These are phyloP conservation scores for Semibalanus balanoides DNA, from an alignment of 1,140 invertebrate genomes.

Conservation along the genomic window DNA sequence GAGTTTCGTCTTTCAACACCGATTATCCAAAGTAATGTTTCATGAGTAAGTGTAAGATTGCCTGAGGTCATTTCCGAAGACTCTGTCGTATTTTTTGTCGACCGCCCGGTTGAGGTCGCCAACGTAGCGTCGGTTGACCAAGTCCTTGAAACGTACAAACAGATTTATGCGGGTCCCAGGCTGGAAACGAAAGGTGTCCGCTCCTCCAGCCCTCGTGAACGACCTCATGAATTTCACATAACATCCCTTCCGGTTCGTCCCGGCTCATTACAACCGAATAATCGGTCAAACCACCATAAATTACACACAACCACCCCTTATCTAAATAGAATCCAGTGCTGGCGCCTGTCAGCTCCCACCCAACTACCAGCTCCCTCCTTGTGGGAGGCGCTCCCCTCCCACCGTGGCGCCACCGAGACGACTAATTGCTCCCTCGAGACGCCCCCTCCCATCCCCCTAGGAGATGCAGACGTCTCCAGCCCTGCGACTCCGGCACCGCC, in stretches of 20 bases:
- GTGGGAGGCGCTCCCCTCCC: not conserved
- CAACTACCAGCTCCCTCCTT: not conserved
- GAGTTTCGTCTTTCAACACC: no score
- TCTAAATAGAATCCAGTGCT: not conserved
- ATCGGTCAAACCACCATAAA: not conserved
- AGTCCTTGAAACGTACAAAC: not conserved
- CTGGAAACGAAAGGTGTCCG: not conserved
- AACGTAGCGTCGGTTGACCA: no score
- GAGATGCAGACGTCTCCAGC: not conserved
- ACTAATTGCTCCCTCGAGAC: not conserved
- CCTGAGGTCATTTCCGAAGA: no score
- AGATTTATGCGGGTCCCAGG: not conserved
- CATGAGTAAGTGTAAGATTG: no score
- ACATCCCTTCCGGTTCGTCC: not conserved
- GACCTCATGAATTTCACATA: not conserved
- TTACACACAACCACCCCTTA: not conserved
- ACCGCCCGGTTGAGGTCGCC: no score
- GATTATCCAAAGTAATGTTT: no score
- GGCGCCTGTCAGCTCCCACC: no score
- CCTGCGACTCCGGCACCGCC: no score
- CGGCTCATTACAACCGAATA: not conserved
- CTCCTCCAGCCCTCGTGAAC: not conserved
- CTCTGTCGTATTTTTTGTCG: no score
- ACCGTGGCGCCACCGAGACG: not conserved
- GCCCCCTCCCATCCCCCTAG: no score